Evolutionary conservation across 2,797 vertebrate species (phyloP), one percentile per base, ranked within the genome.

Genomic region (Florisuga fusca): DNA sequence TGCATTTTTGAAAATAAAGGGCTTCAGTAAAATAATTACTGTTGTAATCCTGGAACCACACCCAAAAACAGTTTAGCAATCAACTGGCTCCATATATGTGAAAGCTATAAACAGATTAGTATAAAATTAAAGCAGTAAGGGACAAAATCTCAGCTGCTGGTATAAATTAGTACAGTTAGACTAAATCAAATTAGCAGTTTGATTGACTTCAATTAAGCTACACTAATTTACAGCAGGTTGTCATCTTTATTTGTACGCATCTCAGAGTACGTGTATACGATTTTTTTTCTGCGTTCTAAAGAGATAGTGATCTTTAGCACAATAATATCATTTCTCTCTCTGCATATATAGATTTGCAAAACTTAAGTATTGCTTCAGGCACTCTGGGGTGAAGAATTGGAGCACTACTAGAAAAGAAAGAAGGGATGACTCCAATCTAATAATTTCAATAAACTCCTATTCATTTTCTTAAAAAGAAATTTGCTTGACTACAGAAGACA

Each of bases 1-100:
- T 95, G 84, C 89, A 93, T 94, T 96, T 96, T 97, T 97, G 93
- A 95, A 97, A 97, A 97, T 96, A 95, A 96, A 93, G 79, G 78
- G 86, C 95, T 97, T 95, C 77, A 83, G 84, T 93, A 94, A 97
- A 97, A 97, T 97, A 98, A 97, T 97, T 95, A 91, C 86, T 88
- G 53, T 92, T 96, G 96, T 97, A 96, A 98, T 96, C 94, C 94
- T 94, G 76, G 92, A 97, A 89, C 86, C 93, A 94, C 77, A 96
- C 87, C 94, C 92, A 94, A 95, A 96, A 96, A 95, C 93, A 95
- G 87, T 96, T 97, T 90, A 90, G 93, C 92, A 94, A 94, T 90
- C 84, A 94, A 94, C 87, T 84, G 86, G 84, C 94, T 96, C 93
- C 89, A 83, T 84, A 71, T 93, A 96, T 97, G 96, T 96, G 93